Percentiles rank a stretch among this genome's conserved stretches.
Conservation (phyloP, 2,113 vertebrate species). For the Colistium nudipinnis region DNA sequence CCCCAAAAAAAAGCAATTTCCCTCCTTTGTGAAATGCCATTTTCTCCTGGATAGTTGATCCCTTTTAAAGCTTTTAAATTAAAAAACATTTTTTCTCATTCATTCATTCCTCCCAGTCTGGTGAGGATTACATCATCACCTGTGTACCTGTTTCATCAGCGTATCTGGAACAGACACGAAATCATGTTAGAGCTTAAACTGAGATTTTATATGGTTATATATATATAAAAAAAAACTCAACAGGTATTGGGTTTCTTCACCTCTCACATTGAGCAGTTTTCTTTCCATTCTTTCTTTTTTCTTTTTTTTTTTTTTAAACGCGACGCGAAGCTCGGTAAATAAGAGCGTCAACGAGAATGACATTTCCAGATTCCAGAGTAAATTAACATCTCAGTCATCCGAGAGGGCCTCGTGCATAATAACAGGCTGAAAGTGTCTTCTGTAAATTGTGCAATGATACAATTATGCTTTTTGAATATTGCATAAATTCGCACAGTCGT, state of each 20-base stretch:
- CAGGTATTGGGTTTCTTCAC: too few species aligned
- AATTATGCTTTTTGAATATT: slow-evolving; percentile 6
- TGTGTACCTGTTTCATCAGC: slow-evolving; percentile 2
- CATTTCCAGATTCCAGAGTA: too few species aligned
- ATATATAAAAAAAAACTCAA: too few species aligned
- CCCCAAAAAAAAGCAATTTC: slow-evolving; percentile 44
- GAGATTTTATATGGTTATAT: too few species aligned
- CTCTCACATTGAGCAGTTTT: too few species aligned
- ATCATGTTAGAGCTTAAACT: not conserved
- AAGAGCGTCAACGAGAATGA: too few species aligned
- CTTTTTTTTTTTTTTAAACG: too few species aligned
- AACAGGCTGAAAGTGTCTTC: too few species aligned
- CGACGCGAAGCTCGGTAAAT: too few species aligned
- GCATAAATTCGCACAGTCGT: not conserved
- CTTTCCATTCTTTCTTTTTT: too few species aligned
- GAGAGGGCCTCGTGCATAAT: too few species aligned
- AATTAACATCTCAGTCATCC: too few species aligned
- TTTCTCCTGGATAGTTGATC: slow-evolving; percentile 40
- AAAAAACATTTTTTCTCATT: slow-evolving; percentile 43
- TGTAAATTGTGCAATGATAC: slow-evolving; percentile 10
- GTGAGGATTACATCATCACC: slow-evolving; percentile 26
- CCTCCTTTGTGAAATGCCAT: slow-evolving; percentile 46
- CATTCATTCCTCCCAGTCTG: slow-evolving; percentile 13
- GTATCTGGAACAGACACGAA: not conserved
- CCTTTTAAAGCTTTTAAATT: slow-evolving; percentile 48